Conservation (phyloP, 2,888 invertebrate species). For the Ferrisia virgata region DNA sequence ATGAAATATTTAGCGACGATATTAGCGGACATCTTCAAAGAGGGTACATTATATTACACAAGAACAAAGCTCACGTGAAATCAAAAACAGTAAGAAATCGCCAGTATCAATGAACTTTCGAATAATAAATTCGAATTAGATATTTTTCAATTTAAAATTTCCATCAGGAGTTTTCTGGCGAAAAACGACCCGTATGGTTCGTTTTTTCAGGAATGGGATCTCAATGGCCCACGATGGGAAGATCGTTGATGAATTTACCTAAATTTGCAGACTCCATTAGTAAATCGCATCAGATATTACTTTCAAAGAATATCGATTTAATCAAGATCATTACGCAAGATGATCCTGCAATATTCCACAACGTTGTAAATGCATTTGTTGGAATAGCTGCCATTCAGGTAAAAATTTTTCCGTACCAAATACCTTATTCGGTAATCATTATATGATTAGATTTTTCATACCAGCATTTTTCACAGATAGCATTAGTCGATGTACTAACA, state of each 20-base stretch:
- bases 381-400: constrained; percentile 68
- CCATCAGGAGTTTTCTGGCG: constrained; percentile 62
- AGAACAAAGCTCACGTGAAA: constrained; percentile 51
- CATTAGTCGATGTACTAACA: constrained; percentile 63
- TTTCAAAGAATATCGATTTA: no score
- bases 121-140: no score
- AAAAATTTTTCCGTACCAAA: not conserved
- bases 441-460: no score
- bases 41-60: constrained; percentile 65
- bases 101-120: no score
- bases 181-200: constrained; percentile 75
- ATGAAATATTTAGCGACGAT: constrained; percentile 57
- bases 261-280: constrained; percentile 71
- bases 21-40: constrained; percentile 67
- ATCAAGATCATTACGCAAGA: constrained; percentile 62
- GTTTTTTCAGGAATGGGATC: constrained; percentile 90
- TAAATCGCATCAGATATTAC: constrained; percentile 62
- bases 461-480: constrained; percentile 61
- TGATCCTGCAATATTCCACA: constrained; percentile 64
- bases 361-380: constrained; percentile 68
- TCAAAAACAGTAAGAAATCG: not conserved
- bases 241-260: constrained; percentile 69
- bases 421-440: constrained; percentile 49
- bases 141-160: not conserved
- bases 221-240: constrained; percentile 83